Conservation (phyloP, 2,888 invertebrate species). For the Drosophila peninsularis region DNA sequence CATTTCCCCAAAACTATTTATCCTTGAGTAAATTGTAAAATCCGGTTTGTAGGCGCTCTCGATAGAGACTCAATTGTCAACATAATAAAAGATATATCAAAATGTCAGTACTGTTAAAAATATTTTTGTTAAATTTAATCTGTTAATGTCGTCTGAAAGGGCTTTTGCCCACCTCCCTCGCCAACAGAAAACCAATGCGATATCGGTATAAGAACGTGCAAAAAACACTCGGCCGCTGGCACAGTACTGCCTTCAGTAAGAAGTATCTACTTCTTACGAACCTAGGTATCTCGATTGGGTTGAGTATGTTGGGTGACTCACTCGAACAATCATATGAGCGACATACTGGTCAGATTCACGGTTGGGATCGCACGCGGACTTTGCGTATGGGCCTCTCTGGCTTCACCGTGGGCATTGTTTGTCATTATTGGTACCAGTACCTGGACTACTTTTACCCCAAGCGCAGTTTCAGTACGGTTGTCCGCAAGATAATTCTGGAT, state of each 20-base stretch:
- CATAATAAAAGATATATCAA: neutral
- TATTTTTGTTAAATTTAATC: conserved; percentile 25
- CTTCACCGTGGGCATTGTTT: conserved; percentile 90
- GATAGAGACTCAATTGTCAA: conserved; percentile 14
- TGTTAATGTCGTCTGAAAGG: conserved; percentile 31
- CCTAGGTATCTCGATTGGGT: conserved; percentile 89
- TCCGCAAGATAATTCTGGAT: conserved; percentile 92
- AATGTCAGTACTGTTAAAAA: conserved; percentile 20
- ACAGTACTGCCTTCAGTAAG: conserved; percentile 85
- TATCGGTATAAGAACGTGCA: conserved; percentile 19
- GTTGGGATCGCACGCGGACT: conserved; percentile 88
- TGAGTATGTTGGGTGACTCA: conserved; percentile 91
- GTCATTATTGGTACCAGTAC: conserved; percentile 93
- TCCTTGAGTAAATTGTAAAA: neutral
- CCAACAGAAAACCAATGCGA: conserved; percentile 24
- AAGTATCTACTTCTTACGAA: conserved; percentile 92
- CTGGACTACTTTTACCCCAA: conserved; percentile 90
- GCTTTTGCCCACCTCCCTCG: conserved; percentile 4
- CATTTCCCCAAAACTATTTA: neutral
- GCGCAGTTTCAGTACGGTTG: conserved; percentile 87
- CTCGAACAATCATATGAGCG: conserved; percentile 92
- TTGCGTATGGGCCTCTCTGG: conserved; percentile 91
- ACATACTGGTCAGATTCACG: conserved; percentile 85
- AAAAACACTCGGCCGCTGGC: conserved; percentile 20
- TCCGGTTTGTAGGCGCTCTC: neutral